Conservation (phyloP, 2,888 invertebrate species). For the Coelinius sp. region DNA sequence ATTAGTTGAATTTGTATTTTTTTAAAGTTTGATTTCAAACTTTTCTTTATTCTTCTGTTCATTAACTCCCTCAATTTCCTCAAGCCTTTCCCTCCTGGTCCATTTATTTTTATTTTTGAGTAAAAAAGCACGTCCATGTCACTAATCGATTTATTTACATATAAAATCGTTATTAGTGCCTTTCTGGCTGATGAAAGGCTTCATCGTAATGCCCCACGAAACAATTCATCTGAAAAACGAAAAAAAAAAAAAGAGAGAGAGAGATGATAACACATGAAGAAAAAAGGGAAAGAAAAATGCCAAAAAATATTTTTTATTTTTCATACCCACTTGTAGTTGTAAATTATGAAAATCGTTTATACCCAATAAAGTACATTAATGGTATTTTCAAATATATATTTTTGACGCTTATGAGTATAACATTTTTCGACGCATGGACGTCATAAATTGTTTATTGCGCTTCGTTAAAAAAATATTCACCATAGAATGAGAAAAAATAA, state of each 20-base stretch:
- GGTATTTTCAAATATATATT: conserved; percentile 48
- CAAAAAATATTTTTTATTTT: conserved; percentile 58
- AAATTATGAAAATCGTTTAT: conserved; percentile 36
- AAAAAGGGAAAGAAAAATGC: conserved; percentile 46
- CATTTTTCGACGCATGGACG: conserved; percentile 28
- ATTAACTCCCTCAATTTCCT: conserved; percentile 7
- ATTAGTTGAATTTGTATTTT: conserved; percentile 32
- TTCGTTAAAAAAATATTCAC: conserved; percentile 23
- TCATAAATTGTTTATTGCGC: conserved; percentile 31
- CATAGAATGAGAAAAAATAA: not conserved
- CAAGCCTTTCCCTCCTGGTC: conserved; percentile 14
- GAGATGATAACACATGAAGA: conserved; percentile 41
- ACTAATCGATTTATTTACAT: not conserved
- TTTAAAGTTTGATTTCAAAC: conserved; percentile 8
- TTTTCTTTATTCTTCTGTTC: not conserved
- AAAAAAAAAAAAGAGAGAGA: conserved; percentile 25
- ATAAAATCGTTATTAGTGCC: not conserved
- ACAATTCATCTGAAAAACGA: not conserved
- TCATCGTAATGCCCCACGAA: too few relatives aligned
- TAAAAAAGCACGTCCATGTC: not conserved
- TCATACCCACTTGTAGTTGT: conserved; percentile 53
- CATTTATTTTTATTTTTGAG: not conserved
- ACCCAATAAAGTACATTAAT: conserved; percentile 8
- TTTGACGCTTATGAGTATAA: conserved; percentile 42
- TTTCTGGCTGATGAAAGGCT: not conserved